Evolutionary conservation across 2,888 invertebrate species (phyloP), one percentile per base, ranked within the genome.

Genomic region (Ischnus inquisitorius): DNA sequence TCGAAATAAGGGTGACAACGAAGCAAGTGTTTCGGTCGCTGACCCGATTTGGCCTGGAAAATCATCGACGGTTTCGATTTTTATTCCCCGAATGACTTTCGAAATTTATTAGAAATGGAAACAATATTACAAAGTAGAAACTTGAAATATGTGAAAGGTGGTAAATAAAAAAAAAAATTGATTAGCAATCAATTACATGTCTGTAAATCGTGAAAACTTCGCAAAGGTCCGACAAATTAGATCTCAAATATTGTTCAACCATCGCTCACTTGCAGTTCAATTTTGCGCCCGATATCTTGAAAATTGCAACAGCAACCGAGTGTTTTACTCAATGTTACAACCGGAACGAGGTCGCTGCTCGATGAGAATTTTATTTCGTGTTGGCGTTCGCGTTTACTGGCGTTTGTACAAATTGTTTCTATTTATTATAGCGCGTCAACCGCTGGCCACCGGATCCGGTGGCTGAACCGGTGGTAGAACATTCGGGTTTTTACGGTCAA

Each of bases 401-500:
- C 41, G 43, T 48, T 54, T 77, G 67, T 78, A 78, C 80, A 81
- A 85, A 87, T 90, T 90, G 90, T 92, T 92, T 92, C 90, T 91
- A 92, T 92, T 91, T 91, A 90, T 90, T 88, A 88, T 78, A 74
- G 64, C 74, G 78, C 62, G 64, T 84, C 74, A 78, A 75, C 39
- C 69, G 69, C 57, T 41, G 57, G 84, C 78, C 74, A 68, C 57
- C 74, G 69, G 69, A 68, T 75, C 71, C 62, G n/a, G n/a, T n/a
- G n/a, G n/a, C n/a, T n/a, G n/a, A n/a, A 74, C 60, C 78, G 83
- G 85, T 87, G 89, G 90, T 85, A 89, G 90, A 88, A 89, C 87
- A 86, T 87, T 81, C 88, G 87, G 90, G 90, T 93, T 93, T 93
- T 93, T 92, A 93, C 90, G 93, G 93, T 91, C 91, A 92, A 93